A percentile compares a stretch with the other conserved stretches of the same genome.
These are phyloP conservation scores for Diploscapter pachys DNA, from an alignment of 1,140 invertebrate genomes.

Conservation along the genomic window DNA sequence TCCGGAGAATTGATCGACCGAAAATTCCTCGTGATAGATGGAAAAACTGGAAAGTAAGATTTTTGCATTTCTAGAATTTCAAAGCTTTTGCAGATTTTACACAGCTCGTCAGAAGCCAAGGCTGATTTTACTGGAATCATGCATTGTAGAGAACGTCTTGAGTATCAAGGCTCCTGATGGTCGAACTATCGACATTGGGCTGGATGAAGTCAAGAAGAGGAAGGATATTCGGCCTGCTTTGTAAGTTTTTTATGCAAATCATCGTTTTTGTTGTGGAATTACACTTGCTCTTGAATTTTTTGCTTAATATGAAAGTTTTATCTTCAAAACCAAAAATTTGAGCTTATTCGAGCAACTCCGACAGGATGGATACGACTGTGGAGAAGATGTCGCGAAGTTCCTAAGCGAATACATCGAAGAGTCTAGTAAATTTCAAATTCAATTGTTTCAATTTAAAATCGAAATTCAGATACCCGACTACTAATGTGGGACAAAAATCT, in stretches of 20 bases:
- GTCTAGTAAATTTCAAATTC: slow-evolving; percentile 1
- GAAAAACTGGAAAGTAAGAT: slow-evolving; percentile 14
- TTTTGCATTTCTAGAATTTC: background rate
- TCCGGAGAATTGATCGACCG: slow-evolving; percentile 24
- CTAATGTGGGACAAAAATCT: slow-evolving; percentile 16
- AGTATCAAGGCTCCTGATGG: slow-evolving; percentile 8
- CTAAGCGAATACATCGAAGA: slow-evolving; percentile 18
- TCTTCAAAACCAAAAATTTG: background rate
- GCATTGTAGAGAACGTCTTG: slow-evolving; percentile 14
- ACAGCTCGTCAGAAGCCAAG: slow-evolving; percentile 28
- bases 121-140: slow-evolving; percentile 24
- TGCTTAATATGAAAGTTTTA: background rate
- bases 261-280: too few species aligned
- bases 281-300: background rate
- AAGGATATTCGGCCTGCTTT: slow-evolving; percentile 17
- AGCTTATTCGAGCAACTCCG: slow-evolving; percentile 20
- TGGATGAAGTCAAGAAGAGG: slow-evolving; percentile 15
- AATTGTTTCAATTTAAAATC: background rate
- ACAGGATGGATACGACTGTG: slow-evolving; percentile 29
- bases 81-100: slow-evolving; percentile 14
- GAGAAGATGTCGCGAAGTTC: slow-evolving; percentile 16
- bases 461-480: slow-evolving; percentile 13
- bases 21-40: slow-evolving; percentile 23
- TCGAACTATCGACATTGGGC: background rate
- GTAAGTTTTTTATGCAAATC: slow-evolving; percentile 4